Conservation (phyloP, 1,140 invertebrate species). For the Drosophila prosaltans region DNA sequence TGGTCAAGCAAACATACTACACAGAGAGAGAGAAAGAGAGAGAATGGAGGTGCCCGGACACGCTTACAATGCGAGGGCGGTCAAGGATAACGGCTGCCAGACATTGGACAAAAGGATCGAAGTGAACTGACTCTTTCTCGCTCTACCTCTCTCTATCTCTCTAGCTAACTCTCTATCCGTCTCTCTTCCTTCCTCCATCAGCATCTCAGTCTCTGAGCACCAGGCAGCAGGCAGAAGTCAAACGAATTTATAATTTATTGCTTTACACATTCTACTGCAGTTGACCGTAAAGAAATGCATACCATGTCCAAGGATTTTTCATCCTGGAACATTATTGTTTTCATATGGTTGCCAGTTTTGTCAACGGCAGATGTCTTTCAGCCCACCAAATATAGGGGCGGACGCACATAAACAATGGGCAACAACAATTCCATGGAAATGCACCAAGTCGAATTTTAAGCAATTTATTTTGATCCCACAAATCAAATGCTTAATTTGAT, state of each 20-base stretch:
- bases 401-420: constrained; percentile 16
- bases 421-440: constrained; percentile 18
- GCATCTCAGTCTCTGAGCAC: constrained; percentile 14
- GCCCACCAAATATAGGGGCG: constrained; percentile 37
- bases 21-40: constrained; percentile 12
- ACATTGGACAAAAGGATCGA: constrained; percentile 22
- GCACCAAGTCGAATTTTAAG: constrained; percentile 45
- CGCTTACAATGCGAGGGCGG: constrained; percentile 66
- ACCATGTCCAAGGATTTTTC: constrained; percentile 47
- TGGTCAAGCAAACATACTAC: constrained; percentile 58
- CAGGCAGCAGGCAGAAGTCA: constrained; percentile 72
- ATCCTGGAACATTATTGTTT: constrained; percentile 70
- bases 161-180: not conserved
- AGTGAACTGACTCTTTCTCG: not conserved
- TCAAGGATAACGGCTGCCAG: constrained; percentile 72
- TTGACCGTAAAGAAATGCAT: constrained; percentile 70
- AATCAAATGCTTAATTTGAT: constrained; percentile 58
- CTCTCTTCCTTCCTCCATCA: too few relatives aligned
- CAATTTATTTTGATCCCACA: constrained; percentile 59
- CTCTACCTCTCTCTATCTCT: not conserved
- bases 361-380: constrained; percentile 67
- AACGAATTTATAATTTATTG: constrained; percentile 80
- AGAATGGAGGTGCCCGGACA: constrained; percentile 62
- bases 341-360: constrained; percentile 74
- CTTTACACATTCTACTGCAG: constrained; percentile 68